Base-by-base conservation (phyloP, 2,113 vertebrate species). In the Engraulis encrasicolus region DNA sequence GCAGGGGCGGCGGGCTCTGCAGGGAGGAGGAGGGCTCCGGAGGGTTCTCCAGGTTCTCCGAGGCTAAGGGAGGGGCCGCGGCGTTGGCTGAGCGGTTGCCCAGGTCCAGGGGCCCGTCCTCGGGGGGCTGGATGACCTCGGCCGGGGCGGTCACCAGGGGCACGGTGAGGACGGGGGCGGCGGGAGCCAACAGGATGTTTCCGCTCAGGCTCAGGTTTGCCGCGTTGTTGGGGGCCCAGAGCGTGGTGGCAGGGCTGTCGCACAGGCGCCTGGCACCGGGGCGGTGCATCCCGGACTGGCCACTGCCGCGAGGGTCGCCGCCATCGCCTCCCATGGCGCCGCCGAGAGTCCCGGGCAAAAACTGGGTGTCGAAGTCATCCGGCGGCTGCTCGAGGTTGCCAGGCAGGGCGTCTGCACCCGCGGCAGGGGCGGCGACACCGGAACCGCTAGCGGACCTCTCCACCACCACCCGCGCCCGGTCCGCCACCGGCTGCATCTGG, bases 381-480 rank as follows among this genome's bases (percentile, higher is more conserved):
- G 98, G 98, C 0, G 97, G 98, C 83, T 98, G 97, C 86, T 99
- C 98, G 48, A 99, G 91, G 85, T 99, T 99, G 18, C 98, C 98
- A 0, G 95, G 94, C 0, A 95, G 90, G 0, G 92, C 83, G 37
- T 95, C 93, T 0, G 92, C 82, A 0, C 11, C 9, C 0, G 66
- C 31, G 40, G 23, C 36, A 81, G 66, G 12, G 9, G 66, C 15
- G 66, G 66, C 17, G 66, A 15, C 11, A 5, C 66, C 40, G 40
- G 40, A 5, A 45, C 40, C 40, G 40, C 40, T 15, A 86, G 88
- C 92, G 37, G 85, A 88, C 20, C 94, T 95, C 88, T 99, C 98
- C 0, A 90, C 95, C 0, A 97, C 96, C 94, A 99, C 87, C 71
- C 97, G 97, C 1, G 98, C 97, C 18, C 94, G 94, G 85, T 99